phyloP scores from a whole-genome alignment of 2,888 invertebrate species.

The Erebia ligea region DNA sequence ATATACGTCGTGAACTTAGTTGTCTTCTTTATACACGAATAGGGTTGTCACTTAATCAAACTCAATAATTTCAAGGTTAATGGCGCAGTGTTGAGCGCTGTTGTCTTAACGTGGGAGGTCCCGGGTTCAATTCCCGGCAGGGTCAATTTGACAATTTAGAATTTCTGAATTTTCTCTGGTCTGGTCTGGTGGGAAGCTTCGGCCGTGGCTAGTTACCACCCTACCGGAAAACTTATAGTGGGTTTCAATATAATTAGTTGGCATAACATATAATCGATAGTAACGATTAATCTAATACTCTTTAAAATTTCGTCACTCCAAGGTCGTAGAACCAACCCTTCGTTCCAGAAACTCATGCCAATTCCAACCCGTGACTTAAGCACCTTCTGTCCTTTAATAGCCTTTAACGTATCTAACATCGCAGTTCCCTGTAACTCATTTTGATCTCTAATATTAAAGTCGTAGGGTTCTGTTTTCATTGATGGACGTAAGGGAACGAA shows the following conservation, averaged over 20 bases:
- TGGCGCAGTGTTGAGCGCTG: too few relatives aligned
- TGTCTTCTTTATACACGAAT: conserved; percentile 10
- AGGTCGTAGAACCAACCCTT: conserved; percentile 60
- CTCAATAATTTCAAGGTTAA: not conserved
- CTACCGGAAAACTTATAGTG: too few relatives aligned
- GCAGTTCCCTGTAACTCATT: conserved; percentile 36
- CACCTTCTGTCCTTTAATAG: conserved; percentile 71
- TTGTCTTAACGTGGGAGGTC: too few relatives aligned
- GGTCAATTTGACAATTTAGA: too few relatives aligned
- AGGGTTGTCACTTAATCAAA: not conserved
- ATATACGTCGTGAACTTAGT: conserved; percentile 1
- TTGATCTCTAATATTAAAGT: conserved; percentile 42
- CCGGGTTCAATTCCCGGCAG: too few relatives aligned
- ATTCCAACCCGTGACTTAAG: conserved; percentile 75
- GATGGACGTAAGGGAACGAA: conserved; percentile 46
- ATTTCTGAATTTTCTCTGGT: too few relatives aligned
- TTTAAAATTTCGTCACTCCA: conserved; percentile 64
- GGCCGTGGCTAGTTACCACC: too few relatives aligned
- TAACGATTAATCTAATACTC: not conserved
- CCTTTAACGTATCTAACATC: conserved; percentile 76
- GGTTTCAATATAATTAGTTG: too few relatives aligned
- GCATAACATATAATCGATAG: too few relatives aligned
- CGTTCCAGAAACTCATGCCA: conserved; percentile 69
- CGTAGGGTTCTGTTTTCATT: conserved; percentile 45
- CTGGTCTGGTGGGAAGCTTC: too few relatives aligned